Base-by-base conservation (phyloP, 2,797 vertebrate species). In the Percopsis omiscomaycus region DNA sequence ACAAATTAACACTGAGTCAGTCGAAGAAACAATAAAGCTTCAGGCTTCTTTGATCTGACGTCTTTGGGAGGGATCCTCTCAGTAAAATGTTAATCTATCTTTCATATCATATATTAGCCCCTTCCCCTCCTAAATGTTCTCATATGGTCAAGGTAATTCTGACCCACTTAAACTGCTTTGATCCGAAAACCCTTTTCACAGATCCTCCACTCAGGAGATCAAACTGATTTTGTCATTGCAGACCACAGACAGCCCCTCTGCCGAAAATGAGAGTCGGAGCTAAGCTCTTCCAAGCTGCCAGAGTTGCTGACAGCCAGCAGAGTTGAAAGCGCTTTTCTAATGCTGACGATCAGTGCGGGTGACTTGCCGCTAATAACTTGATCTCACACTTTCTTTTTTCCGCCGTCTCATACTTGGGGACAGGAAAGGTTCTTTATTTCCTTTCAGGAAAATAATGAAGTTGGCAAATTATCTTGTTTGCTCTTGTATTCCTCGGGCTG, bases 121-220 rank as follows among this genome's bases (percentile, higher is more conserved):
- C 78, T 12, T 72, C 76, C 75, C 64, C 66, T 72, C 74, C 76
- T 80, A 80, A 85, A 84, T 87, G 84, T 89, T 91, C 84, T 90
- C 83, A 87, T 78, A 90, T 86, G 86, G 89, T 92, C 90, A 92
- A 91, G 89, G 90, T 93, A 88, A 90, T 89, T 89, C 81, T 90
- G 89, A 89, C 89, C 88, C 90, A 91, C 90, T 91, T 90, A 89
- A 81, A 67, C 77, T 64, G 72, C 89, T 92, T 92, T 93, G 90
- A 93, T 92, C 90, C 85, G 46, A 77, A 88, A 79, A 66, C 82
- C 65, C 79, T 81, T 90, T 89, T 82, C 84, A 88, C 83, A 88
- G 88, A 89, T 90, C 84, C 80, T 82, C 81, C 73, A 55, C 60
- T 64, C 64, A 68, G 77, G 74, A 81, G 83, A 86, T 89, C 87